These are phyloP conservation scores for Chalcis sispes DNA, from an alignment of 2,888 invertebrate genomes.

Conservation along the genomic window DNA sequence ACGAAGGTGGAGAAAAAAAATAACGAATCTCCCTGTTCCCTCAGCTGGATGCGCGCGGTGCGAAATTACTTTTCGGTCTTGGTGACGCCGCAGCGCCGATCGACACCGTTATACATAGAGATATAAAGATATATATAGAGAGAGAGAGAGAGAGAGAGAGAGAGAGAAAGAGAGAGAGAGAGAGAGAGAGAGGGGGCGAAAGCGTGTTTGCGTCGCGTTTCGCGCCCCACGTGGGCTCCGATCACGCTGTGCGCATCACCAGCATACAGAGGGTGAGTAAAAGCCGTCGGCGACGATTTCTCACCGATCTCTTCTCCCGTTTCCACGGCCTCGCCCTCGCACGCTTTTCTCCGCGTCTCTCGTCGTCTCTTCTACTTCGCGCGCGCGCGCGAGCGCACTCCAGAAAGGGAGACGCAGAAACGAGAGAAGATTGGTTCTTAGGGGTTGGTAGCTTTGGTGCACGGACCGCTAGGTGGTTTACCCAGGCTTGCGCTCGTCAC, in stretches of 20 bases:
- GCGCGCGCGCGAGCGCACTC: neutral
- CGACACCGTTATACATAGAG: no score
- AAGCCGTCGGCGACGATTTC: slow-evolving; percentile 3
- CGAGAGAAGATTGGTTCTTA: slow-evolving; percentile 55
- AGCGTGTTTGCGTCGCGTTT: no score
- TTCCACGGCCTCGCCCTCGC: slow-evolving; percentile 10
- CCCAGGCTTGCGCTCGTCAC: slow-evolving; percentile 54
- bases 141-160: no score
- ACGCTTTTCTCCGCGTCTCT: neutral
- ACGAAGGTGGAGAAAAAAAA: neutral
- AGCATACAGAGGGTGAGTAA: no score
- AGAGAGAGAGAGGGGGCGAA: no score
- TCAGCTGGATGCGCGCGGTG: neutral
- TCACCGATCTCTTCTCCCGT: neutral
- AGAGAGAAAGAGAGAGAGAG: no score
- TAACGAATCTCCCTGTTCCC: neutral
- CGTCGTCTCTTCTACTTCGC: neutral
- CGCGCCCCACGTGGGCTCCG: slow-evolving; percentile 20
- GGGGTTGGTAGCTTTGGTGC: slow-evolving; percentile 69
- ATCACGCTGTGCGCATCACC: no score
- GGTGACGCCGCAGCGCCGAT: neutral
- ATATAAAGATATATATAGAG: no score
- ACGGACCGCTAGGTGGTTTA: slow-evolving; percentile 65
- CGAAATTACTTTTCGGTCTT: slow-evolving; percentile 3
- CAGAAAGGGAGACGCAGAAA: neutral